phyloP scores from a whole-genome alignment of 1,140 invertebrate species.

The Drosophila pseudoobscura region DNA sequence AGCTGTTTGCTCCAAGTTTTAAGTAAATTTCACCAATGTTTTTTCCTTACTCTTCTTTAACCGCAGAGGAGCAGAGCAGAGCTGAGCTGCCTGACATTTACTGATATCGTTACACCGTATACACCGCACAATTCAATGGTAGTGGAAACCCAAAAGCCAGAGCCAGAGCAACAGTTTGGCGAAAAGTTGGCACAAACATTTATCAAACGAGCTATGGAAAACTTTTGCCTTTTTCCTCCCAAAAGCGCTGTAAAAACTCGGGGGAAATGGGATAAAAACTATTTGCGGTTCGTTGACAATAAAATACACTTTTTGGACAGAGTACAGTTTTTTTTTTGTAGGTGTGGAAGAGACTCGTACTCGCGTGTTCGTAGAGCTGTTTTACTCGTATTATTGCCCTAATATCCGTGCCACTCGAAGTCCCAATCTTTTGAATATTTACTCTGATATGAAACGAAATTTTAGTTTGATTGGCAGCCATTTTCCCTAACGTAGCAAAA shows the following conservation, averaged over 20 bases:
- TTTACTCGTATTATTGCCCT: too few relatives aligned
- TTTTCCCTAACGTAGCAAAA: too few relatives aligned
- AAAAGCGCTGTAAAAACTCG: conserved; percentile 39
- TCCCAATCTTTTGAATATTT: neutral
- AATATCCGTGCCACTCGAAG: too few relatives aligned
- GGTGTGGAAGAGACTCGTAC: too few relatives aligned
- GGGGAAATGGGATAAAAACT: conserved; percentile 44
- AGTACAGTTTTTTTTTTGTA: conserved; percentile 8
- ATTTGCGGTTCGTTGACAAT: conserved; percentile 55
- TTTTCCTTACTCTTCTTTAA: conserved; percentile 11
- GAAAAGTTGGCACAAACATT: conserved; percentile 73
- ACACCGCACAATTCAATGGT: conserved; percentile 23
- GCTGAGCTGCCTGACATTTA: conserved; percentile 21
- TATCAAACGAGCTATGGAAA: conserved; percentile 63
- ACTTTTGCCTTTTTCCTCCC: conserved; percentile 29
- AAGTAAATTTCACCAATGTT: conserved; percentile 60
- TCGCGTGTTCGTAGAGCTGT: too few relatives aligned
- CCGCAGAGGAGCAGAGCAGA: conserved; percentile 12
- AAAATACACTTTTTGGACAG: conserved; percentile 43
- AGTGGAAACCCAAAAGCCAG: conserved; percentile 35
- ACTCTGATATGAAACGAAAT: neutral
- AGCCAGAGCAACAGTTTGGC: conserved; percentile 68
- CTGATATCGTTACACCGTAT: conserved; percentile 46
- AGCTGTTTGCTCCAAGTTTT: conserved; percentile 70
- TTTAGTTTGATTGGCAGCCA: neutral